Percentiles rank a stretch among this genome's conserved stretches.
Conservation (phyloP, 2,113 vertebrate species). For the Nyctibius bracteatus region DNA sequence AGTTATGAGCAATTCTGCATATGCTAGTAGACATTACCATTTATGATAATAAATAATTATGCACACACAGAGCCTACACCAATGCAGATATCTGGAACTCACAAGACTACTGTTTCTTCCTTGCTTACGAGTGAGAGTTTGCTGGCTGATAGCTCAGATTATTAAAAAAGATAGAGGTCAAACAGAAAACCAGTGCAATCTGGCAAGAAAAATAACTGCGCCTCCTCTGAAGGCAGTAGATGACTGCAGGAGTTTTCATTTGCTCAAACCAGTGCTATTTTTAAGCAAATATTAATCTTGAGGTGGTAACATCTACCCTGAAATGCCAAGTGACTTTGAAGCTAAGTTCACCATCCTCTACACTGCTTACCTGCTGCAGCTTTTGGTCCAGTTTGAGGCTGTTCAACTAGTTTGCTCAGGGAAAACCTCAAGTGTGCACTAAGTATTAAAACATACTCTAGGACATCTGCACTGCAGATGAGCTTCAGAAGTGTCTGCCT, state of each 20-base stretch:
- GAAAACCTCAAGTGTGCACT: neutral
- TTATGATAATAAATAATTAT: neutral
- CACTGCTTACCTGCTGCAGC: neutral
- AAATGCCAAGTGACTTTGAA: neutral
- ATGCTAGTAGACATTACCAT: neutral
- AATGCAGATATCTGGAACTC: neutral
- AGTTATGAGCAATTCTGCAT: neutral
- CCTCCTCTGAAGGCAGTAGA: neutral
- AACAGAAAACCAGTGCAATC: neutral
- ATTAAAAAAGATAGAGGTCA: neutral
- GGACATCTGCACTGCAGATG: neutral
- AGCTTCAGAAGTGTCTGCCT: neutral
- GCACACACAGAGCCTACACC: neutral
- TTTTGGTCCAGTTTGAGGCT: neutral
- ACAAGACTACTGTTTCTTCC: neutral
- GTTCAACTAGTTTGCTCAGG: neutral
- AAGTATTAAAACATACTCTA: neutral
- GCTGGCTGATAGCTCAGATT: neutral
- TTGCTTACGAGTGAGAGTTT: neutral
- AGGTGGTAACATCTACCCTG: neutral
- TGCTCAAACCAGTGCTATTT: neutral
- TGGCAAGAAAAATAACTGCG: neutral
- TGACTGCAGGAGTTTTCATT: neutral
- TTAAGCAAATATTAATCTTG: neutral
- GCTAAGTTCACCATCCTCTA: neutral